Evolutionary conservation across 2,888 invertebrate species (phyloP), one percentile per base, ranked within the genome.

Genomic region (Cryptocephalus moraei): DNA sequence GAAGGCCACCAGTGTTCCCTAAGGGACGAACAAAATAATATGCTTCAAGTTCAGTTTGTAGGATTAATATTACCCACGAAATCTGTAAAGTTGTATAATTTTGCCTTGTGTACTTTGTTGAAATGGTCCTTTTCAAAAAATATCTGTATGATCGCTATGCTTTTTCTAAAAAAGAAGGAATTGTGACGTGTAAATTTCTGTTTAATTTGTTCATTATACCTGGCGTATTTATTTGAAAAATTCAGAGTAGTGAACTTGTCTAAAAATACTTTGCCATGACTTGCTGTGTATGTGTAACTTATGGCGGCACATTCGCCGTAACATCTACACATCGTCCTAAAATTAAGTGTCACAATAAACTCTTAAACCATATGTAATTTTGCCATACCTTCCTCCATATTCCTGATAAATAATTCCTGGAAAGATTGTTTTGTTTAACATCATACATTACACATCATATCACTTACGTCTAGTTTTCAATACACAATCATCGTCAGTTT

Each of bases 1-100:
- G 69, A 1, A 87, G 69, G 0, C 86, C 87, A 13, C 87, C 86
- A 1, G 82, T 84, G 62, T 81, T 84, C 0, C 86, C 86, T 86
- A 70, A 33, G 60, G 58, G 46, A 44, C 36, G 36, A 36, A 6
- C 12, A 36, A 4, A 36, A 11, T n/a, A 36, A 36, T n/a, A 4
- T 36, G n/a, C 6, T 36, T 36, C 6, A 36, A 11, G 36, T n/a
- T 36, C 4, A 11, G 36, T 36, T 36, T 36, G 3, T 36, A 11
- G 36, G 12, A 36, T 36, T 43, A 41, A 41, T 22, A 40, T 10
- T 71, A 86, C 87, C 85, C 36, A 87, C 66, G 62, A 87, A 83
- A 65, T 87, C 86, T 0, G 86, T 85, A 38, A 86, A 79, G 34
- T 84, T 85, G 62, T 84, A 85, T 57, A 86, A 75, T 63, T 84